Evolutionary conservation across 2,797 vertebrate genomes (phyloP), one percentile per base, ranked within the genome.

Genomic region (Sebastes steindachneri): DNA sequence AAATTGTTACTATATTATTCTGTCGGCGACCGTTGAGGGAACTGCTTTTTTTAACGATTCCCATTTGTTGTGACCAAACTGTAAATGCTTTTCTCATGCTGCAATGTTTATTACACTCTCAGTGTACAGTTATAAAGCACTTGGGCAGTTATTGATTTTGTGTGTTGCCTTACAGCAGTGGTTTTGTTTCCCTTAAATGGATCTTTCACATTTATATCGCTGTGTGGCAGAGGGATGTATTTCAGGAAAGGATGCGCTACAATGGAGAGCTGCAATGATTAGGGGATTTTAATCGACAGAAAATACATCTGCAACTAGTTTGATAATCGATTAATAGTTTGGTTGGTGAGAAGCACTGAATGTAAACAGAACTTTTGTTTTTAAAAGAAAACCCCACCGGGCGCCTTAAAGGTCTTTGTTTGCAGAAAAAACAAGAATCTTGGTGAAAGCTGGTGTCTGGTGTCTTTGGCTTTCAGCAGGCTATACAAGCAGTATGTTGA

Each of bases 51-150:
- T 67, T 67, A 45, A 69, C 3, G 3, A 82, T 84, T 87, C 73
- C 68, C 45, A 75, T 78, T 80, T 83, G 54, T 85, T 85, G 83
- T 88, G 92, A 94, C 92, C 92, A 93, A 94, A 92, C 37, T 84
- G 71, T 88, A 85, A 80, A 88, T 85, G 73, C 29, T 77, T 80
- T 83, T 75, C 11, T 79, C 9, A 8, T 66, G 9, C 51, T 69
- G 59, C n/a, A 19, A 58, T 48, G 26, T 86, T 80, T 57, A 14
- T 84, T 63, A 54, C 29, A 59, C 55, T 59, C 21, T 64, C 15
- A 41, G 68, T 83, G 29, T 54, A 72, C 48, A 68, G 17, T 64
- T 86, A 59, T 58, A 76, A 84, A 77, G 70, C 87, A 87, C 75
- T 75, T 10, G 12, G 48, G 57, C 51, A n/a, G 70, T 75, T 75